Evolutionary conservation across 2,888 invertebrate genomes (phyloP).

Genomic region (Epistrophe eligans): DNA sequence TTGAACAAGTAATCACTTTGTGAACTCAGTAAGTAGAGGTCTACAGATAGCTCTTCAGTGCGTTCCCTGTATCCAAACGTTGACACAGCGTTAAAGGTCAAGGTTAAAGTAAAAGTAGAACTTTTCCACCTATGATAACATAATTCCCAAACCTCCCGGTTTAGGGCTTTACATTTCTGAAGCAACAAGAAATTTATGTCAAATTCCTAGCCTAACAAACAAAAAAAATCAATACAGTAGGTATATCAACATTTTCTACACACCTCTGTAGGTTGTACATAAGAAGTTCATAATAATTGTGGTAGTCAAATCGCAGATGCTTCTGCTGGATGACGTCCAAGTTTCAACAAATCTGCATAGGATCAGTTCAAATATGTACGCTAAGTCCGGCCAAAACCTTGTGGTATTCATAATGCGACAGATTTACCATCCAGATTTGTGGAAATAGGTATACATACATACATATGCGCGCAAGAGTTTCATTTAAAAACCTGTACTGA

Average conservation of each 20-base stretch:
- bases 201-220: background rate
- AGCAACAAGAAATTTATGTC: too few relatives aligned
- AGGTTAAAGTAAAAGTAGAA: too few relatives aligned
- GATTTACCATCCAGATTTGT: conserved; percentile 55
- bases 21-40: too few relatives aligned
- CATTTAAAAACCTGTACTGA: background rate
- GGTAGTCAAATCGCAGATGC: background rate
- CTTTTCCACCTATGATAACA: too few relatives aligned
- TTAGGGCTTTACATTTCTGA: too few relatives aligned
- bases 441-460: conserved; percentile 11
- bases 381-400: conserved; percentile 52
- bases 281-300: conserved; percentile 2
- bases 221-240: background rate
- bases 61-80: too few relatives aligned
- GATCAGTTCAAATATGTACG: conserved; percentile 37
- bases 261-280: background rate
- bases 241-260: background rate
- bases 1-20: too few relatives aligned
- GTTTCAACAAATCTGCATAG: conserved; percentile 58
- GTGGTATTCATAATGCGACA: conserved; percentile 70
- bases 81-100: too few relatives aligned
- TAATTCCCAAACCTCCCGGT: too few relatives aligned
- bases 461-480: conserved; percentile 53
- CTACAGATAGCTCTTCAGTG: too few relatives aligned
- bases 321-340: conserved; percentile 61